Evolutionary conservation across 1,140 invertebrate genomes (phyloP).

Genomic region (Sarcophaga bullata): DNA sequence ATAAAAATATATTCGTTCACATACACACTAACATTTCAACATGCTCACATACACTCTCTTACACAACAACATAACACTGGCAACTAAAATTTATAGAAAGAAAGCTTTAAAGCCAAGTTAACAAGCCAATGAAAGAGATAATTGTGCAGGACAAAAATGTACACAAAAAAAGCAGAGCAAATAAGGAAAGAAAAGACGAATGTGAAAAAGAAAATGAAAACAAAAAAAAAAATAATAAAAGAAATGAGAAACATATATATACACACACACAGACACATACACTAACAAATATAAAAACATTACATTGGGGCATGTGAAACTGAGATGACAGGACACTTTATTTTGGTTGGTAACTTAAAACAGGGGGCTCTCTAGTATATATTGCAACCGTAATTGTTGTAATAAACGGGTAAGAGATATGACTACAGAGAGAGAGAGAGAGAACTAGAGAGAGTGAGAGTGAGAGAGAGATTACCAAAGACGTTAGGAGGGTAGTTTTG

Average conservation of each 20-base stretch:
- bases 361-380: too few relatives aligned
- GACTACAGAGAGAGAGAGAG: neutral
- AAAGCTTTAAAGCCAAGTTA: conserved; percentile 21
- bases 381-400: neutral
- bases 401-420: neutral
- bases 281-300: too few relatives aligned
- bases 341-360: conserved; percentile 7
- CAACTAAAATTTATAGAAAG: conserved; percentile 24
- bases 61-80: neutral
- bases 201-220: neutral
- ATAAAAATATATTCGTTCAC: neutral
- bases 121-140: conserved; percentile 18
- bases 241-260: neutral
- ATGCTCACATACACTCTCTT: neutral
- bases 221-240: neutral
- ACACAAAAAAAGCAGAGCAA: too few relatives aligned
- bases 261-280: neutral
- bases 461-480: neutral
- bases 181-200: neutral
- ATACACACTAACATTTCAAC: neutral
- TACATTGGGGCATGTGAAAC: neutral
- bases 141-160: neutral
- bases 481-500: too few relatives aligned
- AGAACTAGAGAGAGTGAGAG: neutral
- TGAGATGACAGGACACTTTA: conserved; percentile 18